A percentile compares a stretch with the other conserved stretches of the same genome.
Conservation (phyloP, 2,888 invertebrate genomes). For the Alsophila aescularia region DNA sequence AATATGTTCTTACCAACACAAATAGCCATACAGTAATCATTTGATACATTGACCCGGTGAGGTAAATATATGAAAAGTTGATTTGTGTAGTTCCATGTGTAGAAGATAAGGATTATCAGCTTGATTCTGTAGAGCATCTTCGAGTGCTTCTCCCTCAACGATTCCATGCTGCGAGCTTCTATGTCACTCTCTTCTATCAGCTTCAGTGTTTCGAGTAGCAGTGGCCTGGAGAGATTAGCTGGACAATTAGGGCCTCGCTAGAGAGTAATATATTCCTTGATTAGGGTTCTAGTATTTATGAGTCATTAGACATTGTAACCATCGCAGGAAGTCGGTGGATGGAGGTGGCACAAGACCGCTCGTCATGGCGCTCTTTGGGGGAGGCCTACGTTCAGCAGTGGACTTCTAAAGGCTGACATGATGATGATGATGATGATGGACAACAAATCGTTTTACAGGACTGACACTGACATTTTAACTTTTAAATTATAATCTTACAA, state of each 20-base stretch:
- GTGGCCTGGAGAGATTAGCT: not conserved
- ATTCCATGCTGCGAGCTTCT: conserved; percentile 39
- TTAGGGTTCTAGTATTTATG: too few relatives aligned
- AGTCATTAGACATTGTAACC: too few relatives aligned
- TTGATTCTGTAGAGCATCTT: conserved; percentile 54
- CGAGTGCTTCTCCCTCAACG: conserved; percentile 47
- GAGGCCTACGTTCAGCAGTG: too few relatives aligned
- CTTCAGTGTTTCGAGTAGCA: conserved; percentile 12
- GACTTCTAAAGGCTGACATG: too few relatives aligned
- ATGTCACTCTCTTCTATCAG: conserved; percentile 47
- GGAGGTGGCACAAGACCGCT: too few relatives aligned
- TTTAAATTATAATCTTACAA: too few relatives aligned
- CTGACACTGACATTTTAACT: too few relatives aligned
- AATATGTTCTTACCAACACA: conserved; percentile 62
- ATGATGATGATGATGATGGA: too few relatives aligned
- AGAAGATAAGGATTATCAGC: conserved; percentile 57
- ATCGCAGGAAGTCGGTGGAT: too few relatives aligned
- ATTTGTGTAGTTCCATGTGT: conserved; percentile 48
- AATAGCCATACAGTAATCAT: conserved; percentile 60
- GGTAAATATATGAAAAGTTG: conserved; percentile 58
- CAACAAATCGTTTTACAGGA: too few relatives aligned
- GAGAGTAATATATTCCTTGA: not conserved
- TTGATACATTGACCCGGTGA: conserved; percentile 48
- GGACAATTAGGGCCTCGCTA: not conserved
- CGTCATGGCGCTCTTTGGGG: too few relatives aligned